Evolutionary conservation across 2,113 vertebrate species (phyloP).

Genomic region (Hemicordylus capensis): DNA sequence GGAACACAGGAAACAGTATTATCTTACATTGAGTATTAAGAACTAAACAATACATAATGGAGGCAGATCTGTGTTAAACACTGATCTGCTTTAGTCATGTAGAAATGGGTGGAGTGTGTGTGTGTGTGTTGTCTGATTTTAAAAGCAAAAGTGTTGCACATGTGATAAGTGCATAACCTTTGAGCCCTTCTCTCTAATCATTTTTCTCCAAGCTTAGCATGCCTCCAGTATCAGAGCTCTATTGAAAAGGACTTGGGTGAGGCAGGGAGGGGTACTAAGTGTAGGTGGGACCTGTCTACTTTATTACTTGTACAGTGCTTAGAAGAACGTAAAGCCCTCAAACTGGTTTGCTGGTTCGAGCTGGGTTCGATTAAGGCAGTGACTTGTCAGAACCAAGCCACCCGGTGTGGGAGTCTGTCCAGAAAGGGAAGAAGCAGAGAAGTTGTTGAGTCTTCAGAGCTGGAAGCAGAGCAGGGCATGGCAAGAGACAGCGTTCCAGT

Average conservation of each 20-base stretch:
- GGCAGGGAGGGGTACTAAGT: neutral
- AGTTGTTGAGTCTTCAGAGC: too few relatives aligned
- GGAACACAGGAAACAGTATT: neutral
- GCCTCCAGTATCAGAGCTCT: too few relatives aligned
- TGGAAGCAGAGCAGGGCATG: too few relatives aligned
- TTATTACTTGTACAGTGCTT: neutral
- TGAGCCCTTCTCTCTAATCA: neutral
- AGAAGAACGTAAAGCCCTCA: neutral
- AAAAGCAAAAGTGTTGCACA: neutral
- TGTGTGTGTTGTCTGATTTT: neutral
- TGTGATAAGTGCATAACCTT: neutral
- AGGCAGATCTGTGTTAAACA: neutral
- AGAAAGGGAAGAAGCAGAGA: too few relatives aligned
- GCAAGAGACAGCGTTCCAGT: too few relatives aligned
- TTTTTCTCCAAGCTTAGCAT: neutral
- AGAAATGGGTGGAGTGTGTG: neutral
- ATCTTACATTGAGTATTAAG: neutral
- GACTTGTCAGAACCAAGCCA: too few relatives aligned
- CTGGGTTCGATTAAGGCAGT: too few relatives aligned
- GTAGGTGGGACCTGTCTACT: neutral
- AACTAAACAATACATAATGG: neutral
- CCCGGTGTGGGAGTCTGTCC: too few relatives aligned
- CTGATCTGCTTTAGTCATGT: neutral
- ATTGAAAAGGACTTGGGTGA: neutral
- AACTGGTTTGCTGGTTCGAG: too few relatives aligned